Base-by-base conservation (phyloP, 2,888 invertebrate species). In the Tanytarsus gracilentus region DNA sequence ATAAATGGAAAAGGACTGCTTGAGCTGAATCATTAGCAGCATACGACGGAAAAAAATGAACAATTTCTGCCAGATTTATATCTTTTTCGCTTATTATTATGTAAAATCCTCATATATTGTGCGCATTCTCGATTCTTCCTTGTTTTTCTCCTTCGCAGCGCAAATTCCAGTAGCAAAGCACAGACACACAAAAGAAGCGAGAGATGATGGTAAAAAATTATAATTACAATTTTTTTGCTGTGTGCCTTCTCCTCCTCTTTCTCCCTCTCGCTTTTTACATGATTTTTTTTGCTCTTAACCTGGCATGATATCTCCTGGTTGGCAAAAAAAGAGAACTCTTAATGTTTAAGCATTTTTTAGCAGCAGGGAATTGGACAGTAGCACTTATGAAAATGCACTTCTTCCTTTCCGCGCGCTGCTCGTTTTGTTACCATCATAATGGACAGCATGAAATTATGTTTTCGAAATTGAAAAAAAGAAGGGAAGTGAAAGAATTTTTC, bases 91-190 rank as follows among this genome's bases (percentile, higher is more conserved):
- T n/a, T n/a, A n/a, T n/a, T n/a, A n/a, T n/a, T n/a, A n/a, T n/a
- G n/a, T n/a, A n/a, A n/a, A n/a, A n/a, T n/a, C n/a, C n/a, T n/a
- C n/a, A n/a, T n/a, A n/a, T n/a, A n/a, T n/a, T n/a, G n/a, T n/a
- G n/a, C n/a, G n/a, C n/a, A n/a, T n/a, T n/a, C n/a, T n/a, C n/a
- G n/a, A n/a, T n/a, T n/a, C n/a, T n/a, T n/a, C n/a, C 14, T 21
- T 21, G 30, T 9, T 48, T 9, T 48, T 48, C 21, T 30, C 8
- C 27, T 50, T 21, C 33, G 14, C 29, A 25, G 56, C n/a, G 14
- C 9, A 21, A 58, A 58, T 48, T 58, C 58, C 58, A 29, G 58
- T 58, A 58, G 58, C 58, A 48, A 16, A n/a, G n/a, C n/a, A n/a
- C n/a, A n/a, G n/a, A 36, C 16, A 36, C 36, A 44, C 44, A 44